Percentiles rank a stretch among this genome's conserved stretches.
These are phyloP conservation scores for Neodiprion pinetum DNA, from an alignment of 1,140 invertebrate species.

Conservation along the genomic window DNA sequence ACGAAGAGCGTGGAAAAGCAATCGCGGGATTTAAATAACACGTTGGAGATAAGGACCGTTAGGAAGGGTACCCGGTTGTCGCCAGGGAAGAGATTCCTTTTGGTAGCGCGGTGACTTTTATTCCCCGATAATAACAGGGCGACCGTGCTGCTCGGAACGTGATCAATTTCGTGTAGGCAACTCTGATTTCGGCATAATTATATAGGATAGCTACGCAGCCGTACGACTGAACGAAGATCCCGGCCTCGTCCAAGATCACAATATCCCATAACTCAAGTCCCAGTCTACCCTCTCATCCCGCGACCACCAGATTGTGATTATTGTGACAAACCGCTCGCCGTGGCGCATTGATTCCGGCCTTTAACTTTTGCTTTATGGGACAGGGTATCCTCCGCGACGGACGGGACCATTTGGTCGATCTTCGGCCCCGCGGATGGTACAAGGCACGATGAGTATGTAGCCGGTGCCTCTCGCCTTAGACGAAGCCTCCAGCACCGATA, in stretches of 20 bases:
- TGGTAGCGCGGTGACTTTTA: slow-evolving; percentile 4
- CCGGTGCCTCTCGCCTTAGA: neutral
- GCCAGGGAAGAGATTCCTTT: neutral
- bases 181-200: slow-evolving; percentile 7
- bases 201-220: neutral
- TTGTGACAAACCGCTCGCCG: slow-evolving; percentile 4
- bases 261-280: slow-evolving; percentile 1
- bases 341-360: slow-evolving; percentile 3
- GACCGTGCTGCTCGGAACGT: slow-evolving; percentile 1
- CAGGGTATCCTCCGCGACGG: neutral
- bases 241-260: neutral
- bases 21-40: slow-evolving; percentile 5
- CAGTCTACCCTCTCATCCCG: slow-evolving; percentile 1
- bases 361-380: neutral
- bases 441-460: no score
- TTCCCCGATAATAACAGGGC: slow-evolving; percentile 6
- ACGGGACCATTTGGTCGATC: no score
- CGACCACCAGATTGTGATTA: slow-evolving; percentile 7
- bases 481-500: neutral
- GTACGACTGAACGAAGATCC: neutral
- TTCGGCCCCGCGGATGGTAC: no score
- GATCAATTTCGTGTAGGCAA: slow-evolving; percentile 7
- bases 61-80: slow-evolving; percentile 1
- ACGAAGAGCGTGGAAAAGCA: neutral
- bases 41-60: neutral